Percentiles rank a stretch among this genome's conserved stretches.
These are phyloP conservation scores for Zaprionus africanus DNA, from an alignment of 1,140 invertebrate species.

Conservation along the genomic window DNA sequence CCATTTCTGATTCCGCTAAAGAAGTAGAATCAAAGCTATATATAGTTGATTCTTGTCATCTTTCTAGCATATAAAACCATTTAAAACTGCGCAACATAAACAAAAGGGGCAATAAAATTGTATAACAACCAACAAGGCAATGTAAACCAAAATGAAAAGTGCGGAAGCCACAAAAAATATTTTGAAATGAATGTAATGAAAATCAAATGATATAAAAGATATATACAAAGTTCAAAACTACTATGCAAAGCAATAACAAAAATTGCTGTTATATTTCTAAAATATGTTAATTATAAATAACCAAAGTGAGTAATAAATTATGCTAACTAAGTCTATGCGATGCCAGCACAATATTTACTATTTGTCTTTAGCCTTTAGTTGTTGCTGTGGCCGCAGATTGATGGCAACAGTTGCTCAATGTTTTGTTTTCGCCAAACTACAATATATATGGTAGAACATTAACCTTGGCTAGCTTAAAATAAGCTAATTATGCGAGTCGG, in stretches of 20 bases:
- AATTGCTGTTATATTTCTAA: background rate
- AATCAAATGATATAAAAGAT: background rate
- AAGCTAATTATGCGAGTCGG: constrained; percentile 50
- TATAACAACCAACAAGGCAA: background rate
- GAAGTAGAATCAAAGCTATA: background rate
- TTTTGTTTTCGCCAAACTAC: constrained; percentile 49
- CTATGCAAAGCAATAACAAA: background rate
- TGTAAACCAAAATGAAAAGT: background rate
- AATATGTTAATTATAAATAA: background rate
- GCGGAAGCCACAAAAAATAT: background rate
- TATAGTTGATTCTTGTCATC: background rate
- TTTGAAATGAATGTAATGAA: background rate
- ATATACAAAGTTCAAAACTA: background rate
- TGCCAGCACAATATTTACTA: constrained; percentile 32
- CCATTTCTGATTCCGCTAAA: too few relatives aligned
- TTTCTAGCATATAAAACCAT: background rate
- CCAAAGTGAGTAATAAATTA: background rate
- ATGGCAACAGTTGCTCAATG: constrained; percentile 75
- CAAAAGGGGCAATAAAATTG: background rate
- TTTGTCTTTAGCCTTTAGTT: constrained; percentile 12
- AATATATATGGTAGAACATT: constrained; percentile 38
- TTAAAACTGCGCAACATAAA: background rate
- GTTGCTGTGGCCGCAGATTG: constrained; percentile 50
- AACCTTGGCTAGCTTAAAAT: constrained; percentile 67
- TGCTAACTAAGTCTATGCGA: background rate